Percentiles rank a stretch among this genome's conserved stretches.
These are phyloP conservation scores for Drosophila ezoana DNA, from an alignment of 2,888 invertebrate genomes.

Conservation along the genomic window DNA sequence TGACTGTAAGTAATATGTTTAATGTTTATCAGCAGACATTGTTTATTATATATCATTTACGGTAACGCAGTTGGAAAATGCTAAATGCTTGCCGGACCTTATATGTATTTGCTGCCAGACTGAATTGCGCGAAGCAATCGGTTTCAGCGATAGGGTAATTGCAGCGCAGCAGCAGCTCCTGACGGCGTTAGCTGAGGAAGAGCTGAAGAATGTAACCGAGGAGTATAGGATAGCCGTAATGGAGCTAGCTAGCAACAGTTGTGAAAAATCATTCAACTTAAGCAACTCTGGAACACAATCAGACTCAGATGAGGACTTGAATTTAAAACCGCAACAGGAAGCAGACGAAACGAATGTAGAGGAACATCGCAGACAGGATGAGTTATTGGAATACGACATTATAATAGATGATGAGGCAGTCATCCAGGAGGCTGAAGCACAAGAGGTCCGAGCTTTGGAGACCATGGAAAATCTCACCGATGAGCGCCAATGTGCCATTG, in stretches of 20 bases:
- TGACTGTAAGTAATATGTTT: slow-evolving; percentile 28
- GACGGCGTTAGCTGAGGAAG: slow-evolving; percentile 28
- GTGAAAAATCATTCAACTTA: slow-evolving; percentile 5
- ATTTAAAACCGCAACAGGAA: slow-evolving; percentile 2
- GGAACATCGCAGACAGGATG: slow-evolving; percentile 4
- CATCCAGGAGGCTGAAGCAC: slow-evolving; percentile 4
- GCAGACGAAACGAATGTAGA: slow-evolving; percentile 5
- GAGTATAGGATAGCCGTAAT: slow-evolving; percentile 30
- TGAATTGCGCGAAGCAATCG: slow-evolving; percentile 39
- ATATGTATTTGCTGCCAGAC: slow-evolving; percentile 51
- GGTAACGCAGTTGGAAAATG: slow-evolving; percentile 38
- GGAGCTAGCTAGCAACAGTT: slow-evolving; percentile 9
- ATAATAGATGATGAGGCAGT: slow-evolving; percentile 35
- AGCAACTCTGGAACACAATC: slow-evolving; percentile 2
- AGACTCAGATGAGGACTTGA: slow-evolving; percentile 14
- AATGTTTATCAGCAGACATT: not conserved
- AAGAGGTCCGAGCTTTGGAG: not conserved
- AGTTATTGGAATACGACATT: slow-evolving; percentile 37
- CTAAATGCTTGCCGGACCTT: slow-evolving; percentile 40
- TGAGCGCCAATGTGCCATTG: slow-evolving; percentile 6
- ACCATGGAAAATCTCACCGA: not conserved
- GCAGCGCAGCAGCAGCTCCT: slow-evolving; percentile 45
- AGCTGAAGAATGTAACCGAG: slow-evolving; percentile 36
- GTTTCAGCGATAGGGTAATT: slow-evolving; percentile 51
- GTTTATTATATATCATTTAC: not conserved